Evolutionary conservation across 35 echinoderm and acorn worm genomes (phyloP), one percentile per base, ranked within the genome.

Genomic region (Lytechinus variegatus): DNA sequence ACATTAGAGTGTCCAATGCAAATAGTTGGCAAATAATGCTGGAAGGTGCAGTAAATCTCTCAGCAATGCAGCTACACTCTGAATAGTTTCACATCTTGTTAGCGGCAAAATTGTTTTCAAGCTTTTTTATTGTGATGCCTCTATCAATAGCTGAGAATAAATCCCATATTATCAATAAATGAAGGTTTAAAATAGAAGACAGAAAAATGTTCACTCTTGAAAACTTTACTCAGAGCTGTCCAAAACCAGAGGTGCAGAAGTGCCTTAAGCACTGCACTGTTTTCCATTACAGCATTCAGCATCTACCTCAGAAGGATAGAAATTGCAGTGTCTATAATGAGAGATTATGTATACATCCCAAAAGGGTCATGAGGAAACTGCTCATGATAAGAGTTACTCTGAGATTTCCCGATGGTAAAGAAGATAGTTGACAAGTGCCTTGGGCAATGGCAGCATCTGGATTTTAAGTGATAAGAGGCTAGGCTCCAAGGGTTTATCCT

Each of bases 391-490:
- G 66, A 79, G 14, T 27, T 90, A 44, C 27, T 90, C 29, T 52
- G 88, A 97, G 52, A 96, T 94, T 87, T 97, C 92, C 10, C 98
- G 89, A 94, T 98, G 86, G 55, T 97, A 99, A 12, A 99, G 96
- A 28, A 99, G 94, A 86, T 96, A 97, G 6, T 96, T 95, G 57
- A 99, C 89, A 33, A 99, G 66, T 0, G 97, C 97, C 86, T 66
- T 95, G 8, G 98, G 98, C 6, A 99, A 86, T 52, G 98, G 98
- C 52, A 99, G 95, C 91, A 95, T 27, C 51, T 96, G 55, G 11
- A 99, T 97, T 94, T 96, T 98, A 92, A 95, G 95, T 54, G 96
- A 79, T n/a, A 99, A 60, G 87, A 98, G 96, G 95, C 96, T 99
- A 86, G 95, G 97, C 86, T 97, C 97, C 6, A 87, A 27, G 9